A percentile compares a stretch with the other conserved stretches of the same genome.
Evolutionary conservation across 1,140 invertebrate genomes (phyloP).

Genomic region (honey bee (Apis mellifera)): DNA sequence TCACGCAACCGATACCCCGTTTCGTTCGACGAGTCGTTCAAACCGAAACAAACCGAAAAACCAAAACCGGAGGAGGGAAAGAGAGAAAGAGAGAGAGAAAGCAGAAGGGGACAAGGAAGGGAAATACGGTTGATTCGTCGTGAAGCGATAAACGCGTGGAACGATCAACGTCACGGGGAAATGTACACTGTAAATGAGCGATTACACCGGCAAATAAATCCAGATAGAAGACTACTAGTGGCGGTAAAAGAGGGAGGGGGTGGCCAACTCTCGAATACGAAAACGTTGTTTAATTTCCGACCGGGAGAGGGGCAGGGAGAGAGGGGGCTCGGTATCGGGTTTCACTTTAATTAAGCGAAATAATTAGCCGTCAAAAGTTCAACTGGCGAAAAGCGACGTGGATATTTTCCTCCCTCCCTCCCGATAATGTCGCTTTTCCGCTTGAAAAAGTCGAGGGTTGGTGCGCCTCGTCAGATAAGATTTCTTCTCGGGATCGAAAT

Average conservation of each 20-base stretch:
- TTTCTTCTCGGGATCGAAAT: conserved; percentile 49
- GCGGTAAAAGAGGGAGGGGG: background rate
- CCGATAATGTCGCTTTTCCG: conserved; percentile 41
- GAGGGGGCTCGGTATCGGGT: conserved; percentile 46
- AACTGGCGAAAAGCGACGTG: conserved; percentile 47
- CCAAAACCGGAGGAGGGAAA: background rate
- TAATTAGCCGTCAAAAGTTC: conserved; percentile 63
- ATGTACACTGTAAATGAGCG: conserved; percentile 43
- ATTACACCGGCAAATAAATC: conserved; percentile 59
- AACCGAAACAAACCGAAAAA: background rate
- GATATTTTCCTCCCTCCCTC: conserved; percentile 40
- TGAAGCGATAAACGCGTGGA: background rate
- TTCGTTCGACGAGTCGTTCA: background rate
- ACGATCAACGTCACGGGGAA: background rate
- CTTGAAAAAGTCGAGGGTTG: background rate
- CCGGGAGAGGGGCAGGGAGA: background rate
- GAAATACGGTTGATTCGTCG: conserved; percentile 3
- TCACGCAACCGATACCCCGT: background rate
- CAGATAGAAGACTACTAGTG: conserved; percentile 33
- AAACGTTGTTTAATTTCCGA: conserved; percentile 63
- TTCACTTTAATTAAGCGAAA: conserved; percentile 67
- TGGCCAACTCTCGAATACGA: conserved; percentile 49
- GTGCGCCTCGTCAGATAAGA: conserved; percentile 26
- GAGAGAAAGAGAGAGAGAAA: background rate
- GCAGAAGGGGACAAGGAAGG: background rate